phyloP scores from a whole-genome alignment of 2,797 vertebrate genomes.

The Pelochelys cantorii region DNA sequence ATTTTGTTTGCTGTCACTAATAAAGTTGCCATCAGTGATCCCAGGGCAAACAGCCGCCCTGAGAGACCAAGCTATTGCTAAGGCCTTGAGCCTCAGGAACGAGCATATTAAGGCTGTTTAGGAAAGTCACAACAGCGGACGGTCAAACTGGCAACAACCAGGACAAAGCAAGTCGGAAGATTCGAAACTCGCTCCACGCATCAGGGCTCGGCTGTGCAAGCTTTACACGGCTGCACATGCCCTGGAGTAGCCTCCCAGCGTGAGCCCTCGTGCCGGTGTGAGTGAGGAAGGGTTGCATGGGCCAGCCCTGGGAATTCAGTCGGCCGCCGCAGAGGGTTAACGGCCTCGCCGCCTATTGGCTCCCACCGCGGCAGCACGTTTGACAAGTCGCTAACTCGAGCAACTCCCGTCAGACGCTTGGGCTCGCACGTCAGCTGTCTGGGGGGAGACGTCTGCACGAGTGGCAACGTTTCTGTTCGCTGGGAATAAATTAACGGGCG shows the following conservation, averaged over 20 bases:
- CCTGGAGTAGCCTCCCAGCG: not conserved
- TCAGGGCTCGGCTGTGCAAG: not conserved
- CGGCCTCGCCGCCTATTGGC: not conserved
- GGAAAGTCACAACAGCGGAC: not conserved
- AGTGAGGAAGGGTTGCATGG: not conserved
- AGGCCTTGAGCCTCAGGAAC: not conserved
- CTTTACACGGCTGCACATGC: no score
- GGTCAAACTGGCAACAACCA: not conserved
- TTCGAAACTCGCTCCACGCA: not conserved
- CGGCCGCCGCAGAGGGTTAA: not conserved
- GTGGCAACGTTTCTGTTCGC: not conserved
- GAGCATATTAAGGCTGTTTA: not conserved
- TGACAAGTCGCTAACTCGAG: not conserved
- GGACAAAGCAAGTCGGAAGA: not conserved
- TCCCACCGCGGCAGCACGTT: not conserved
- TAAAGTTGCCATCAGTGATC: not conserved
- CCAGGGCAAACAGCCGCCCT: not conserved
- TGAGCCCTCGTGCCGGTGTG: no score
- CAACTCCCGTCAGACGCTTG: not conserved
- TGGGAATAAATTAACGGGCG: not conserved
- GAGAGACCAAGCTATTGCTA: not conserved
- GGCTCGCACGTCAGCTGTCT: not conserved
- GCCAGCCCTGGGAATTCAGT: no score
- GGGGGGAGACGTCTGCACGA: not conserved
- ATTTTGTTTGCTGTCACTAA: not conserved